These are phyloP conservation scores for Tyrophagus putrescentiae DNA, from an alignment of 1,140 invertebrate genomes.

Conservation along the genomic window DNA sequence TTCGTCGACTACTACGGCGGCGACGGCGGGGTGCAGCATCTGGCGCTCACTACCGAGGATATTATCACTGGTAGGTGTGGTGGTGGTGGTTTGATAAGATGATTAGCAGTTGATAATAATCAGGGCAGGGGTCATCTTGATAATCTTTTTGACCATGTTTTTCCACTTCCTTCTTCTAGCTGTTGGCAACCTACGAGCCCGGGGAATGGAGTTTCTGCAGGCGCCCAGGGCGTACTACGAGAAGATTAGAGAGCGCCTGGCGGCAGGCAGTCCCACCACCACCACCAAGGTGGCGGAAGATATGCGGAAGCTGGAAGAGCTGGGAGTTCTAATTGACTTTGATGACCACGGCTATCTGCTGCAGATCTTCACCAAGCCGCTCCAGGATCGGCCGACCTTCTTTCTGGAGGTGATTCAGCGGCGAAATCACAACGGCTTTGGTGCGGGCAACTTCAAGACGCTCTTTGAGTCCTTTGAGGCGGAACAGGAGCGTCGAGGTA, in stretches of 20 bases:
- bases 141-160: too few relatives aligned
- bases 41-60: constrained; percentile 82
- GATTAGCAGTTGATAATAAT: too few relatives aligned
- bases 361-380: constrained; percentile 95
- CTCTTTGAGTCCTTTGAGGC: constrained; percentile 93
- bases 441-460: constrained; percentile 97
- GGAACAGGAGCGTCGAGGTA: constrained; percentile 88
- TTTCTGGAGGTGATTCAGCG: constrained; percentile 96
- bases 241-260: constrained; percentile 58
- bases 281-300: constrained; percentile 71
- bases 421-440: constrained; percentile 89
- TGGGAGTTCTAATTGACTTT: constrained; percentile 91
- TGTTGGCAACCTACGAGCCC: constrained; percentile 54
- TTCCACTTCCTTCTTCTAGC: constrained; percentile 41
- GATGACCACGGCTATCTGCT: constrained; percentile 94
- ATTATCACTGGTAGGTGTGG: constrained; percentile 77
- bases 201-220: constrained; percentile 76
- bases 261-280: constrained; percentile 51
- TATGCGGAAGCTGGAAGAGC: constrained; percentile 55
- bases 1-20: constrained; percentile 99
- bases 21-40: constrained; percentile 91
- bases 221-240: constrained; percentile 84
- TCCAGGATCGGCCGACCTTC: constrained; percentile 90
- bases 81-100: too few relatives aligned
- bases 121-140: too few relatives aligned